phyloP scores from a whole-genome alignment of 2,113 vertebrate genomes.

The Brevimyrus niger region DNA sequence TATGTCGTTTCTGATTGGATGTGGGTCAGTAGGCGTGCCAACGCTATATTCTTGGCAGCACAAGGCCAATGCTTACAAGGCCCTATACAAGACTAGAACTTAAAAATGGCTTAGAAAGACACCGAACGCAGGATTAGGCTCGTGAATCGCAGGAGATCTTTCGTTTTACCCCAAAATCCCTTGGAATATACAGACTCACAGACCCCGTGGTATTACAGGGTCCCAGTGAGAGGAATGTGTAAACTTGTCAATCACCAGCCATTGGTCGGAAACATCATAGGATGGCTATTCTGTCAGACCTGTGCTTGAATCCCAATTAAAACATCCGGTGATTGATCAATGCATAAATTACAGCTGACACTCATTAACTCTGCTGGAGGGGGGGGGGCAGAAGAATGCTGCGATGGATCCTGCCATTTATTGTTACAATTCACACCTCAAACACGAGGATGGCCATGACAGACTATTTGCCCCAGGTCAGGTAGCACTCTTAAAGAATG shows the following conservation, averaged over 20 bases:
- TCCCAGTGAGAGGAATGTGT: neutral
- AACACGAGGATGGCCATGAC: neutral
- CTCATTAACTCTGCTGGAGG: neutral
- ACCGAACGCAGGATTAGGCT: neutral
- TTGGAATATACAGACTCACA: neutral
- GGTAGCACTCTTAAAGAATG: neutral
- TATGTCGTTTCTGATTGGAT: neutral
- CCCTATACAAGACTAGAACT: neutral
- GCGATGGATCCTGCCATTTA: neutral
- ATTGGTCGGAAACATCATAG: conserved; percentile 13
- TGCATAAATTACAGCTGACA: neutral
- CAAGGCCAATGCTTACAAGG: neutral
- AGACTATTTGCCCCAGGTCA: neutral
- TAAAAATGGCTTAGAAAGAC: neutral
- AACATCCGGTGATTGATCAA: neutral
- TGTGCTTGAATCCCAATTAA: neutral
- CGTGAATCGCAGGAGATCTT: neutral
- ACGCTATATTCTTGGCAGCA: neutral
- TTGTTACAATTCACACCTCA: neutral
- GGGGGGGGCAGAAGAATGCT: neutral
- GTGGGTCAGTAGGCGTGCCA: neutral
- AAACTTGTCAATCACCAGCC: neutral
- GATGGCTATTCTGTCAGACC: conserved; percentile 1
- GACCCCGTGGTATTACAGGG: neutral
- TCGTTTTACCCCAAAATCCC: neutral